A percentile compares a stretch with the other conserved stretches of the same genome.
Evolutionary conservation across 2,113 vertebrate species (phyloP).

Genomic region (Numida meleagris): DNA sequence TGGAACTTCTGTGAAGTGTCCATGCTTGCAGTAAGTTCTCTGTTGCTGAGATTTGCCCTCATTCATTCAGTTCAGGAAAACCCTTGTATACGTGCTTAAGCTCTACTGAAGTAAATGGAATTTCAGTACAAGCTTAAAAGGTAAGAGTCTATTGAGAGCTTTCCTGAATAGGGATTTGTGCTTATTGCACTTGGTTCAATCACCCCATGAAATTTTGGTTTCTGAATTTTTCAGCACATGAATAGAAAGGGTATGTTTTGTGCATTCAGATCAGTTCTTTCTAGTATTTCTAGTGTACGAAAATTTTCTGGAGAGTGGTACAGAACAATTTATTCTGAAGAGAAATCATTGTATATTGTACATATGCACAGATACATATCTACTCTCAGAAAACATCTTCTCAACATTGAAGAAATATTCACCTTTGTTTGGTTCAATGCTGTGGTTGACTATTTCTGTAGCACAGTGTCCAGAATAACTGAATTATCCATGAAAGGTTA

Average conservation of each 20-base stretch:
- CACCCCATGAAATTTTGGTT: conserved; percentile 67
- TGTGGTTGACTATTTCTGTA: conserved; percentile 70
- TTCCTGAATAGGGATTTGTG: conserved; percentile 54
- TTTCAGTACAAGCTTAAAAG: conserved; percentile 52
- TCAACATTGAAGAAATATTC: conserved; percentile 68
- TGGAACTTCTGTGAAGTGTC: conserved; percentile 47
- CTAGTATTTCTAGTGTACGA: conserved; percentile 23
- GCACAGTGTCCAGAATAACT: conserved; percentile 79
- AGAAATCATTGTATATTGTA: conserved; percentile 45
- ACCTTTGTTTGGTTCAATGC: conserved; percentile 70
- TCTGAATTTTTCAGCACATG: conserved; percentile 53
- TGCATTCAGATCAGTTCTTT: conserved; percentile 49
- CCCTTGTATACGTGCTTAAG: conserved; percentile 28
- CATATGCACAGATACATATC: conserved; percentile 26
- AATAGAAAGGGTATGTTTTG: conserved; percentile 47
- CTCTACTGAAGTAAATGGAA: conserved; percentile 27
- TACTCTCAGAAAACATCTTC: conserved; percentile 58
- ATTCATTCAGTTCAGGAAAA: conserved; percentile 42
- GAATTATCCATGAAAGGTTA: conserved; percentile 60
- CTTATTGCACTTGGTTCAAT: conserved; percentile 68
- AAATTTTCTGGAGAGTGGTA: conserved; percentile 53
- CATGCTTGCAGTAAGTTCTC: conserved; percentile 24
- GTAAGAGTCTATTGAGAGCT: conserved; percentile 1
- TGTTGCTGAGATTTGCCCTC: neutral
- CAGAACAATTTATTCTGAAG: conserved; percentile 51